Conservation (phyloP, 1,140 invertebrate genomes). For the Drosophila ohnishii region DNA sequence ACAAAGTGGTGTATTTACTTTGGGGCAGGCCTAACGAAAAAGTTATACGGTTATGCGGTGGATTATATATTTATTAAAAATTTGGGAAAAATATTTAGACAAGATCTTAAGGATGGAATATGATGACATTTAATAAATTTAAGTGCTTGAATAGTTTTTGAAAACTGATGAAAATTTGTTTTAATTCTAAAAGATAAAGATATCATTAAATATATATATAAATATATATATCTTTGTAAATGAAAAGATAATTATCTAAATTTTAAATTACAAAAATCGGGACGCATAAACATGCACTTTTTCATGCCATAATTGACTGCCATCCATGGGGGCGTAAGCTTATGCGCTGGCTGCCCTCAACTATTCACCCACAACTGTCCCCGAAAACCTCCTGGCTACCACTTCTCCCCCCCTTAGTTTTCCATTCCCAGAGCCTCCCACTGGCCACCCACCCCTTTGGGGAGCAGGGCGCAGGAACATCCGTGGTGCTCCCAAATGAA, state of each 20-base stretch:
- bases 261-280: not conserved
- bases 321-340: conserved; percentile 16
- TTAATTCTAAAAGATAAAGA: not conserved
- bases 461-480: conserved; percentile 22
- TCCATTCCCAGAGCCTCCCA: not conserved
- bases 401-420: not conserved
- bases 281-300: conserved; percentile 27
- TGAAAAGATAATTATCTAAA: not conserved
- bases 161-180: not conserved
- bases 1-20: conserved; percentile 49
- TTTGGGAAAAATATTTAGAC: not conserved
- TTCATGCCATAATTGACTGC: conserved; percentile 25
- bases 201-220: not conserved
- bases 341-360: conserved; percentile 19
- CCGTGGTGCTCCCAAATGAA: conserved; percentile 65
- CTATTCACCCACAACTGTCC: conserved; percentile 36
- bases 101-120: not conserved
- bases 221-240: not conserved
- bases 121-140: not conserved
- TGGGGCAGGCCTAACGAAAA: conserved; percentile 13
- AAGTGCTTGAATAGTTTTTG: not conserved
- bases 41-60: conserved; percentile 34
- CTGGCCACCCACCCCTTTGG: not conserved
- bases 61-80: not conserved
- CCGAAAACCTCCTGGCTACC: not conserved